These are phyloP conservation scores for Pemphredon lugubris DNA, from an alignment of 2,888 invertebrate genomes.

Conservation along the genomic window DNA sequence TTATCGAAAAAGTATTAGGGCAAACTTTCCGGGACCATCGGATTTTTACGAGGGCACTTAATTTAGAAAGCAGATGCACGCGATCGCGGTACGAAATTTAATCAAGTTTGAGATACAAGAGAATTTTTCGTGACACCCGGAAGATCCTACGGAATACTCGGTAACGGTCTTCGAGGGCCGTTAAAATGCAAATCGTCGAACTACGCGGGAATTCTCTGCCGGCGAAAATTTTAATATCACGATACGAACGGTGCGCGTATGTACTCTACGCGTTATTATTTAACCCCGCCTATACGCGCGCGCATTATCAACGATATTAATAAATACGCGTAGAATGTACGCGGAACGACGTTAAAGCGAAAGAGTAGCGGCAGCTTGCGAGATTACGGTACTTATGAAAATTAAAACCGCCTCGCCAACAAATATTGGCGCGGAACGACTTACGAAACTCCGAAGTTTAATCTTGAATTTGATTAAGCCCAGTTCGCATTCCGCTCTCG, in stretches of 20 bases:
- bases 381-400: conserved; percentile 77
- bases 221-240: conserved; percentile 75
- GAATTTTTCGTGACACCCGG: conserved; percentile 19
- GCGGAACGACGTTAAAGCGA: conserved; percentile 7
- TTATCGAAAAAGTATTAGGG: conserved; percentile 32
- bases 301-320: conserved; percentile 42
- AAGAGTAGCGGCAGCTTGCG: conserved; percentile 35
- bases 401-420: conserved; percentile 75
- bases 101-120: conserved; percentile 35
- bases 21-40: not conserved
- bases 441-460: conserved; percentile 72
- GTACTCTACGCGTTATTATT: conserved; percentile 14
- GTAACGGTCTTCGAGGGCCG: conserved; percentile 29
- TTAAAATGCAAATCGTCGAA: conserved; percentile 75
- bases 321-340: conserved; percentile 12
- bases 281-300: conserved; percentile 1
- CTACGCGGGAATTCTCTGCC: conserved; percentile 64
- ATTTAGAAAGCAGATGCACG: conserved; percentile 44
- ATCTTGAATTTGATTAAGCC: conserved; percentile 73
- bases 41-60: conserved; percentile 36
- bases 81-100: conserved; percentile 53
- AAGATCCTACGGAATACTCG: conserved; percentile 21
- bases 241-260: conserved; percentile 61
- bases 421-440: conserved; percentile 70
- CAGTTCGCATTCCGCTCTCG: conserved; percentile 32